A percentile compares a stretch with the other conserved stretches of the same genome.
Conservation (phyloP, 1,140 invertebrate species). For the Caenorhabditis inopinata region DNA sequence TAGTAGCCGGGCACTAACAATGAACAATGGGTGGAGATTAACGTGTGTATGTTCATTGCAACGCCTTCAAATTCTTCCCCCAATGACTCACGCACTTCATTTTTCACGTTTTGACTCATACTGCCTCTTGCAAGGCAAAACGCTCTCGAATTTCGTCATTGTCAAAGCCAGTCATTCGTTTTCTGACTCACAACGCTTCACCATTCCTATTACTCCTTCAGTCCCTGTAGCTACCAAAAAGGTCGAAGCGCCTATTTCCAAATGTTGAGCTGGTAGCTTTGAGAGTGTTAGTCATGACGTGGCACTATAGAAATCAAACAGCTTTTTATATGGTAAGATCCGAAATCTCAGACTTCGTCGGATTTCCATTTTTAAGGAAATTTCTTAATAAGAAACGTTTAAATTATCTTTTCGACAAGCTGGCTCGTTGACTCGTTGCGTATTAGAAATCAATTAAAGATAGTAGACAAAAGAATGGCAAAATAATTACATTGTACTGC, state of each 20-base stretch:
- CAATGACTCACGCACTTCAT: not conserved
- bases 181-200: not conserved
- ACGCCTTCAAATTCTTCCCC: slow-evolving; percentile 9
- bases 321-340: not conserved
- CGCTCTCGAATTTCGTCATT: slow-evolving; percentile 14
- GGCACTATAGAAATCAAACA: not conserved
- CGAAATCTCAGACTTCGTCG: no score
- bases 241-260: no score
- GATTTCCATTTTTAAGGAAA: no score
- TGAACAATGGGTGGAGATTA: slow-evolving; percentile 16
- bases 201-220: not conserved
- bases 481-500: no score
- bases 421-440: no score
- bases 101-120: slow-evolving; percentile 31
- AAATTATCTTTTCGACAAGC: no score
- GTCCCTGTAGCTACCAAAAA: no score
- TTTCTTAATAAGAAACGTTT: no score
- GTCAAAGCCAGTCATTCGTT: slow-evolving; percentile 1
- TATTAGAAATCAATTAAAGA: no score
- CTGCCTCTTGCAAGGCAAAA: not conserved
- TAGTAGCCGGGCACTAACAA: not conserved
- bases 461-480: no score
- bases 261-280: no score
- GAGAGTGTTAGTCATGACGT: no score
- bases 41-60: slow-evolving; percentile 16